Conservation (phyloP, 2,888 invertebrate genomes). For the Lamproptera curius region DNA sequence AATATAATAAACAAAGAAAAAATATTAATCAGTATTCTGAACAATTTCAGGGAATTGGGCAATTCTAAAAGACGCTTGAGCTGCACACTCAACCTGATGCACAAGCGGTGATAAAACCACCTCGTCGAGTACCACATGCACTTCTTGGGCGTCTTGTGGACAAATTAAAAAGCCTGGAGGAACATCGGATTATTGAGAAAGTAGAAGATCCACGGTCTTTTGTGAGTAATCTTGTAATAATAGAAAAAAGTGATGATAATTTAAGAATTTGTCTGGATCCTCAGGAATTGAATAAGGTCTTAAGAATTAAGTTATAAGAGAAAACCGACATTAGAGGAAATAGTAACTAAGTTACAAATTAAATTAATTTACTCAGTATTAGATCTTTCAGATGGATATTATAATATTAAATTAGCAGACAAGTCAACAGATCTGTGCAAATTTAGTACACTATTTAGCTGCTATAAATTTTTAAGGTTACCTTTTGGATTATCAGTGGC, state of each 20-base stretch:
- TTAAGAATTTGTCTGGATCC: slow-evolving; percentile 27
- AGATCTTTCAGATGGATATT: slow-evolving; percentile 20
- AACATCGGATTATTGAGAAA: slow-evolving; percentile 20
- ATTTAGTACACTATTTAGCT: not conserved
- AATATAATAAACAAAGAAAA: slow-evolving; percentile 6
- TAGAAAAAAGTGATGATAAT: slow-evolving; percentile 22
- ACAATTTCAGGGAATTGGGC: slow-evolving; percentile 21
- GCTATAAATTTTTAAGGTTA: slow-evolving; percentile 33
- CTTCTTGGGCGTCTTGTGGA: not conserved
- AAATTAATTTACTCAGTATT: not conserved
- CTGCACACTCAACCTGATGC: slow-evolving; percentile 19
- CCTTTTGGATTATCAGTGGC: slow-evolving; percentile 39
- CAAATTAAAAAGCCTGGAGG: slow-evolving; percentile 20
- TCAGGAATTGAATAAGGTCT: slow-evolving; percentile 23
- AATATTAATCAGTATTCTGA: slow-evolving; percentile 4
- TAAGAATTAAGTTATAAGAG: slow-evolving; percentile 15
- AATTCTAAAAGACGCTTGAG: slow-evolving; percentile 21
- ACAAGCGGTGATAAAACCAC: slow-evolving; percentile 20
- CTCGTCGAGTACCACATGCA: slow-evolving; percentile 22
- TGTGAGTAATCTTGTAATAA: slow-evolving; percentile 25
- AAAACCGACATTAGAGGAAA: slow-evolving; percentile 1
- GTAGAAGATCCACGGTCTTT: slow-evolving; percentile 22
- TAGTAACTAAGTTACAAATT: not conserved
- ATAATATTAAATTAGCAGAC: slow-evolving; percentile 24
- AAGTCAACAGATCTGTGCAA: slow-evolving; percentile 21